Conservation (phyloP, 2,797 vertebrate species). For the Sebastes umbrosus region DNA sequence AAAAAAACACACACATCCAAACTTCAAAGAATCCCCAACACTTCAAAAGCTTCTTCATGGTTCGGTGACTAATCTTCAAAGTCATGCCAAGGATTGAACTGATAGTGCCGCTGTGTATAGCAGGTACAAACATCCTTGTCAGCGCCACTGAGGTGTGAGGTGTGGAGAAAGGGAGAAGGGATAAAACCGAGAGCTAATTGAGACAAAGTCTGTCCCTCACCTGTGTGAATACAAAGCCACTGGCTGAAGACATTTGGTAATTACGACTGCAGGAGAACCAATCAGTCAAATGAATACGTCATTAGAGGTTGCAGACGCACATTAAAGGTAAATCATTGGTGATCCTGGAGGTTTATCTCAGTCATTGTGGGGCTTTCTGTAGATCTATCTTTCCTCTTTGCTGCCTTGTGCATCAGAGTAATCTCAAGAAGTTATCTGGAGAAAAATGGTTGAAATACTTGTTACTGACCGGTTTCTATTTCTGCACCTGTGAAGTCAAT, state of each 20-base stretch:
- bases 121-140: slow-evolving; percentile 71
- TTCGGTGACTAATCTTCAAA: slow-evolving; percentile 74
- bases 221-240: slow-evolving; percentile 54
- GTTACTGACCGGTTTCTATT: no score
- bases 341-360: slow-evolving; percentile 41
- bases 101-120: slow-evolving; percentile 60
- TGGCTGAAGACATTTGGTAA: slow-evolving; percentile 68
- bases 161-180: slow-evolving; percentile 54
- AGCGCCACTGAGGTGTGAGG: slow-evolving; percentile 59
- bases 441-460: not conserved
- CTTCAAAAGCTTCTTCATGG: slow-evolving; percentile 72
- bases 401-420: not conserved
- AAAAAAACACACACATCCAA: slow-evolving; percentile 22
- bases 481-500: no score
- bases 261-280: slow-evolving; percentile 68
- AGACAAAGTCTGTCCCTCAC: slow-evolving; percentile 72
- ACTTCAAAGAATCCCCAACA: slow-evolving; percentile 71
- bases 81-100: slow-evolving; percentile 64
- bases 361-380: not conserved
- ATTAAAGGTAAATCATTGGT: slow-evolving; percentile 57
- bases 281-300: slow-evolving; percentile 69
- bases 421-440: not conserved
- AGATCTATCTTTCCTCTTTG: slow-evolving; percentile 2
- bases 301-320: slow-evolving; percentile 61
- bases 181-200: slow-evolving; percentile 76